Conservation (phyloP, 2,113 vertebrate species). For the Vireo altiloquus region DNA sequence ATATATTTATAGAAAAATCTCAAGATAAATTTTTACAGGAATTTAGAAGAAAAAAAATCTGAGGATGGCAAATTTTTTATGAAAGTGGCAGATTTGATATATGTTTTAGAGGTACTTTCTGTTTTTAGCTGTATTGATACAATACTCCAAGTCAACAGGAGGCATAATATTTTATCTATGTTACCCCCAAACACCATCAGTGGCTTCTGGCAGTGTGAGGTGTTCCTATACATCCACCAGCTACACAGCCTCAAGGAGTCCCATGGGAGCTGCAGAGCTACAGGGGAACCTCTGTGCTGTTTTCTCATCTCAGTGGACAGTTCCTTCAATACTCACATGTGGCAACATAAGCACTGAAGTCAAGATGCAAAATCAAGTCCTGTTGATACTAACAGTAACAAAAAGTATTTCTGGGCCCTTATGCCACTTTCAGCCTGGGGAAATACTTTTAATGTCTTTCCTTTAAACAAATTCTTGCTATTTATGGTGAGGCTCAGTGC, state of each 20-base stretch:
- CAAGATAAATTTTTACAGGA: neutral
- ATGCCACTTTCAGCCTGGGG: neutral
- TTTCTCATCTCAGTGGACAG: neutral
- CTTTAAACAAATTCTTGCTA: neutral
- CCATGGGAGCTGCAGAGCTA: neutral
- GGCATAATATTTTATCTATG: neutral
- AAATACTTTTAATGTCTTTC: neutral
- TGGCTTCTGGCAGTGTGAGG: neutral
- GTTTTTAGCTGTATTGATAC: neutral
- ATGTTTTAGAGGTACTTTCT: neutral
- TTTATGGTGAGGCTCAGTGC: neutral
- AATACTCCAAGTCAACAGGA: neutral
- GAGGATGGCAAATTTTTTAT: neutral
- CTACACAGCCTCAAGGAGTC: neutral
- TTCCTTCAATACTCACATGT: neutral
- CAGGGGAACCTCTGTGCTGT: neutral
- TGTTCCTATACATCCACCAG: accelerated
- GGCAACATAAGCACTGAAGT: neutral
- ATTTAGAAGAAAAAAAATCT: neutral
- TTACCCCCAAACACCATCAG: accelerated
- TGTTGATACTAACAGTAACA: neutral
- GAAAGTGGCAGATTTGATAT: neutral
- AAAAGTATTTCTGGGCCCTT: neutral
- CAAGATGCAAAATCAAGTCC: neutral
- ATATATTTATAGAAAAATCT: neutral